Base-by-base conservation (phyloP, 1,140 invertebrate genomes). In the Drosophila subobscura region DNA sequence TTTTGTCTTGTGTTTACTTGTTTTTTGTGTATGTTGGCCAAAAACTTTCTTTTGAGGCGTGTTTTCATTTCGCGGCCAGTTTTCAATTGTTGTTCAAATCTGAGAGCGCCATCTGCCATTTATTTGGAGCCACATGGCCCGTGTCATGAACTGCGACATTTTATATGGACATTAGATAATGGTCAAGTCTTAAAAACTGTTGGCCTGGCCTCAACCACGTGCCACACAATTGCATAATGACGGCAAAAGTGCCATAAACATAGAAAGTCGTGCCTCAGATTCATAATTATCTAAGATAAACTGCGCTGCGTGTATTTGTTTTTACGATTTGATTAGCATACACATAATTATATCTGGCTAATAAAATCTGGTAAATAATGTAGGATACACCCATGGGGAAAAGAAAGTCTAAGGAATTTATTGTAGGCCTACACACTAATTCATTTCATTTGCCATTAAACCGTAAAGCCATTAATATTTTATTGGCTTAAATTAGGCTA, bases 141-240 rank as follows among this genome's bases (percentile, higher is more conserved):
- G 65, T 68, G 78, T 65, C 81, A 75, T 76, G 75, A 86, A 88
- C 83, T 86, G 74, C 68, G 83, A 81, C 81, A 52, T 74, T 79
- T 74, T 46, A 72, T 57, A 67, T 53, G 49, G 51, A 49, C 56
- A 76, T 88, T 86, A 86, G 66, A 81, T 86, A 88, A 88, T 79
- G 59, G 51, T 29, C 45, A 42, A 47, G 45, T 58, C 42, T 45
- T 4, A 47, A 42, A 51, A 59, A 49, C 53, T 12, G 25, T 57
- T 57, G 23, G 29, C 29, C 29, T 33, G 33, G 33, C 49, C 41
- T 45, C 8, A 37, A 46, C 51, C 72, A 76, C 64, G 72, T 77
- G 72, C 74, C 64, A 37, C 10, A 22, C 63, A 63, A 76, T 77
- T 76, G 60, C 71, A 74, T 74, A 53, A 74, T 53, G 25, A 41